Base-by-base conservation (phyloP, 2,113 vertebrate genomes). In the Zeus faber region DNA sequence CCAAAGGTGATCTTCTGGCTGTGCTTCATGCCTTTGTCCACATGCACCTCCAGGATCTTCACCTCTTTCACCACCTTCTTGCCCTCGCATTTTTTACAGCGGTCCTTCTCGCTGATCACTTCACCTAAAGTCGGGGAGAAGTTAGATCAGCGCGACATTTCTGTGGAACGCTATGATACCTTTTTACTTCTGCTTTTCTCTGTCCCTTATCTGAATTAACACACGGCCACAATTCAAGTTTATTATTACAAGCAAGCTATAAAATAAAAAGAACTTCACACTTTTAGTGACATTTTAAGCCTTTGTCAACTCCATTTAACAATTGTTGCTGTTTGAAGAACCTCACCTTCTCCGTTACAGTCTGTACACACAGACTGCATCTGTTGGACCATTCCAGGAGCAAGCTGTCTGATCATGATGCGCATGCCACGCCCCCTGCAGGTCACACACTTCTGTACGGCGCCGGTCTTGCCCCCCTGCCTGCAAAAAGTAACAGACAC, bases 11-110 rank as follows among this genome's bases (percentile, higher is more conserved):
- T 99, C 82, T 95, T 95, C 56, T 99, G 97, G 8, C 95, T 93
- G 65, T 99, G 96, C 76, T 92, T 98, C 97, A 99, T 99, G 80
- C 97, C 97, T 89, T 99, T 99, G 80, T 99, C 97, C 79, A 99
- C 93, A 7, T 99, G 96, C 29, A 99, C 97, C 85, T 99, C 97
- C 78, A 99, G 87, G 64, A 98, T 97, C 88, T 99, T 99, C 54
- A 98, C 94, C 83, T 99, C 97, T 87, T 99, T 99, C 60, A 94
- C 88, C n/a, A 99, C 96, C 73, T 98, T 98, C 84, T 97, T 98
- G 31, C 97, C 97, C 85, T 99, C 97, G 60, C 97, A 99, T 85
- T 98, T 96, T 93, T 97, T 99, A 91, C 97, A 99, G 77, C 96
- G 94, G 76, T 99, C 96, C 72, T 97, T 97, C 87, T 99, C 97